Percentiles rank a stretch among this genome's conserved stretches.
These are phyloP conservation scores for Ochotona princeps DNA, from an alignment of 2,113 vertebrate genomes.

Conservation along the genomic window DNA sequence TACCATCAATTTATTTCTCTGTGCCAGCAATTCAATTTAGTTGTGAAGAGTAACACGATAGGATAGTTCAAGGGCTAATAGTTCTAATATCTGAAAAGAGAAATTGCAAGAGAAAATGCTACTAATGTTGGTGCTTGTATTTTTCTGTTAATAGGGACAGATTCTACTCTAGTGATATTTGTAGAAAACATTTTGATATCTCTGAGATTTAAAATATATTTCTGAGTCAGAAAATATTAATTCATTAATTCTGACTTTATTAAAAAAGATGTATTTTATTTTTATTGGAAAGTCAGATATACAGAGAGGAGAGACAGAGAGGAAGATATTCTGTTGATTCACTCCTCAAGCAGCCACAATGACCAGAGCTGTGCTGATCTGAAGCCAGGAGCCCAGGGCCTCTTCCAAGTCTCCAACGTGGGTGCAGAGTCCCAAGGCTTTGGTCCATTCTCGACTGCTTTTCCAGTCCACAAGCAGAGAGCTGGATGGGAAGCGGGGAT, in stretches of 20 bases:
- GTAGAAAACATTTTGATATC: constrained; percentile 13
- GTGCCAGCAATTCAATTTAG: not conserved
- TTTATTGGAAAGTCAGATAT: no score
- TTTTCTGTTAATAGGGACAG: constrained; percentile 32
- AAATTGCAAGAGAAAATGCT: constrained; percentile 1
- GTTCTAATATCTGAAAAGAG: constrained; percentile 35
- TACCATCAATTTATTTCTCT: constrained; percentile 30
- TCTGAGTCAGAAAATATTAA: constrained; percentile 34
- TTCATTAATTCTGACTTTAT: not conserved
- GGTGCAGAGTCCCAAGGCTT: no score
- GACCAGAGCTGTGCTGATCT: no score
- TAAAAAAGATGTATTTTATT: no score
- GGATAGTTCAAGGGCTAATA: not conserved
- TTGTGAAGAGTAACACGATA: constrained; percentile 15
- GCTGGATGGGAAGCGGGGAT: no score
- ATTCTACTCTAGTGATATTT: not conserved
- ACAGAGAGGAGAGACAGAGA: no score
- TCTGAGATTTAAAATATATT: constrained; percentile 51
- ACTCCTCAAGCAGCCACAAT: no score
- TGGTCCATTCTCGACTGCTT: no score
- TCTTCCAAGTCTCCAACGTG: no score
- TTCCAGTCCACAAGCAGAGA: no score
- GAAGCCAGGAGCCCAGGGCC: no score
- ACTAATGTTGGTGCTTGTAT: constrained; percentile 13
- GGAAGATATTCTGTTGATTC: no score